Conservation (phyloP, 2,797 vertebrate genomes). For the Myotis myotis region DNA sequence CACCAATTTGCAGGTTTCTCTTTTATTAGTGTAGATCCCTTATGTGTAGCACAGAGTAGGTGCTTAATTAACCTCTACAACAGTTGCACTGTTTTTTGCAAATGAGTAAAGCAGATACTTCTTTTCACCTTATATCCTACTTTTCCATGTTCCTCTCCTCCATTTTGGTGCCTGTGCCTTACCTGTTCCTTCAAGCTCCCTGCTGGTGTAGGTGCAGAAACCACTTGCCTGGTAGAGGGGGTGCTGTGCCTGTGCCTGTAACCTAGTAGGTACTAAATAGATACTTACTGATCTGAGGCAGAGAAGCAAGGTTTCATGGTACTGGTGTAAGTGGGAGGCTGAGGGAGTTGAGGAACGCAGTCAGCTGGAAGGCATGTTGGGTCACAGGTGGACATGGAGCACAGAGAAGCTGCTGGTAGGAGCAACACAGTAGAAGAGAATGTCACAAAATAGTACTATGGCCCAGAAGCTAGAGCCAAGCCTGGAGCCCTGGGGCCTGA, state of each 20-base stretch:
- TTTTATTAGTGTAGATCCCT: neutral
- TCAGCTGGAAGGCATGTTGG: neutral
- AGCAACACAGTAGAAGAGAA: neutral
- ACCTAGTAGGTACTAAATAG: neutral
- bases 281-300: neutral
- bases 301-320: neutral
- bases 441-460: neutral
- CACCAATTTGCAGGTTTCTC: too few relatives aligned
- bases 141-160: neutral
- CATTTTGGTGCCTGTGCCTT: neutral
- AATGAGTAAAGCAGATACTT: neutral
- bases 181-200: neutral
- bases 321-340: neutral
- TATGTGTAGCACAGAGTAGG: neutral
- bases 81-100: neutral
- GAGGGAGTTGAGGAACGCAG: neutral
- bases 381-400: neutral
- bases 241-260: neutral
- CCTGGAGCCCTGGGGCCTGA: neutral
- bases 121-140: neutral
- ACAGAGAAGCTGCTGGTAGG: neutral
- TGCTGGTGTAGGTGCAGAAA: neutral
- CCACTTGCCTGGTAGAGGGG: neutral
- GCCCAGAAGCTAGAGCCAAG: neutral
- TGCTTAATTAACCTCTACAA: neutral